phyloP scores from a whole-genome alignment of 2,797 vertebrate species.

The Poecilia wingei region DNA sequence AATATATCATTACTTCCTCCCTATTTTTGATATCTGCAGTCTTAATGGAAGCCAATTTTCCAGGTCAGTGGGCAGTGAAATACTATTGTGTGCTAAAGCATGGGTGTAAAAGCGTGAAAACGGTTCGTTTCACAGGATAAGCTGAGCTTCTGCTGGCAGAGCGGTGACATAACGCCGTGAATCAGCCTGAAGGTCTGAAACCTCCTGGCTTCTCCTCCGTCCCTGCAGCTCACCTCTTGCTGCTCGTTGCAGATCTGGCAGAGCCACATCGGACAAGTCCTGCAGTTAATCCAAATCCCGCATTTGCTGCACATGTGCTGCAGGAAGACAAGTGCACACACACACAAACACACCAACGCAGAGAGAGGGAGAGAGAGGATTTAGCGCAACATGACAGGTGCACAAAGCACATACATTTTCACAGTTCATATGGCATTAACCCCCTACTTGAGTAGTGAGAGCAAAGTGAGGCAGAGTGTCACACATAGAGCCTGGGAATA shows the following conservation, averaged over 20 bases:
- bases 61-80: slow-evolving; percentile 42
- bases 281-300: slow-evolving; percentile 84
- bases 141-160: background rate
- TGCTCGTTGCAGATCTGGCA: slow-evolving; percentile 96
- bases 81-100: slow-evolving; percentile 23
- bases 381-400: slow-evolving; percentile 28
- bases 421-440: slow-evolving; percentile 50
- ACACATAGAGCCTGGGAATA: slow-evolving; percentile 24
- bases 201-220: background rate
- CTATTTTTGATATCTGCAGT: background rate
- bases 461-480: slow-evolving; percentile 34
- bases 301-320: slow-evolving; percentile 95
- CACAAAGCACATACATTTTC: slow-evolving; percentile 12
- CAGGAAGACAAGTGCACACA: slow-evolving; percentile 16
- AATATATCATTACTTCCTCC: background rate
- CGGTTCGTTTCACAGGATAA: slow-evolving; percentile 17
- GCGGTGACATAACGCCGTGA: slow-evolving; percentile 15
- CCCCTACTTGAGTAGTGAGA: slow-evolving; percentile 9
- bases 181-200: background rate
- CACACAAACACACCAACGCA: slow-evolving; percentile 11
- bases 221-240: slow-evolving; percentile 85
- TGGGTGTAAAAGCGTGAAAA: slow-evolving; percentile 25
- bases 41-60: slow-evolving; percentile 46
- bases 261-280: slow-evolving; percentile 85
- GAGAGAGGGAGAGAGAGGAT: background rate